Percentiles rank a stretch among this genome's conserved stretches.
These are phyloP conservation scores for Apotomis turbidana DNA, from an alignment of 2,888 invertebrate species.

Conservation along the genomic window DNA sequence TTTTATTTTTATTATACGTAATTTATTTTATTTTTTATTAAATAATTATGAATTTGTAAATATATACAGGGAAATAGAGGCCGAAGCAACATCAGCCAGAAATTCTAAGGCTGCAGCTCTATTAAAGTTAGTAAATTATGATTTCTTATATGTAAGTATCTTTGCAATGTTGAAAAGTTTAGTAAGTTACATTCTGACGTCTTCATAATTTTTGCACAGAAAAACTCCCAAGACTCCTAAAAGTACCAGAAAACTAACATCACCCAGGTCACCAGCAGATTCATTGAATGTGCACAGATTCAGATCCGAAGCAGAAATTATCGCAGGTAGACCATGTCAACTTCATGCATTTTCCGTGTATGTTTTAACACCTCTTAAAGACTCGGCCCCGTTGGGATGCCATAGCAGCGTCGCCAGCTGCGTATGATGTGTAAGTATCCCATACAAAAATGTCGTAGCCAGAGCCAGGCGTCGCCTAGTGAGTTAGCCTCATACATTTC, in stretches of 20 bases:
- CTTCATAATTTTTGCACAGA: not conserved
- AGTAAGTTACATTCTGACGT: not conserved
- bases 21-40: no score
- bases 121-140: conserved; percentile 53
- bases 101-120: conserved; percentile 43
- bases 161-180: not conserved
- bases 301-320: conserved; percentile 70
- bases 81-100: conserved; percentile 58
- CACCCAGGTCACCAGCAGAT: conserved; percentile 46
- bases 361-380: no score
- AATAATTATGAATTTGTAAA: not conserved
- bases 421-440: no score
- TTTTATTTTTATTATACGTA: no score
- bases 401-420: no score
- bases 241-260: conserved; percentile 9
- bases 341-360: no score
- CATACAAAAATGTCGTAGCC: no score
- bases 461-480: no score
- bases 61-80: conserved; percentile 47
- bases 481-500: no score
- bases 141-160: not conserved
- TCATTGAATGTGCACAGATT: conserved; percentile 49
- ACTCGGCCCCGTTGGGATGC: no score
- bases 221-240: conserved; percentile 10
- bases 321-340: conserved; percentile 56